phyloP scores from a whole-genome alignment of 2,888 invertebrate species.

The Drosophila picticornis region DNA sequence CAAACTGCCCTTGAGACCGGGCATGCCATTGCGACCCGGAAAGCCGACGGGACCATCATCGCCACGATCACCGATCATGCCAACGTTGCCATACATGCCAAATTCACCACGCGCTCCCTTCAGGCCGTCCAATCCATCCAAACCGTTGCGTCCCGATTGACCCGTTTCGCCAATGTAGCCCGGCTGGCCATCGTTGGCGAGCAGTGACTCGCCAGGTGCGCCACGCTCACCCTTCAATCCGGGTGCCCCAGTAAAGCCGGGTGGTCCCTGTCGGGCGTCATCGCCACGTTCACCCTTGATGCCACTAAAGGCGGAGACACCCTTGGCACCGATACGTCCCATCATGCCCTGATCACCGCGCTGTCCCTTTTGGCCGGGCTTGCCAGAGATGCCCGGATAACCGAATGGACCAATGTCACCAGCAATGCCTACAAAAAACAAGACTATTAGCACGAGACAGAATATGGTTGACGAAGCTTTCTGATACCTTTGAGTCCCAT shows the following conservation, averaged over 20 bases:
- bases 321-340: slow-evolving; percentile 84
- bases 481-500: slow-evolving; percentile 81
- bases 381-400: slow-evolving; percentile 72
- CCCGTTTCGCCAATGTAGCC: slow-evolving; percentile 89
- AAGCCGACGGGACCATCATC: slow-evolving; percentile 82
- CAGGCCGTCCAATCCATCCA: slow-evolving; percentile 86
- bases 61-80: slow-evolving; percentile 86
- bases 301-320: slow-evolving; percentile 88
- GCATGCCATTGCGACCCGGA: slow-evolving; percentile 85
- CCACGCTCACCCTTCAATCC: slow-evolving; percentile 87
- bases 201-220: slow-evolving; percentile 87
- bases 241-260: slow-evolving; percentile 80
- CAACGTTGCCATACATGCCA: slow-evolving; percentile 87
- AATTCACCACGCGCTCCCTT: slow-evolving; percentile 85
- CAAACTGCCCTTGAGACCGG: slow-evolving; percentile 85
- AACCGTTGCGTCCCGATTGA: slow-evolving; percentile 86
- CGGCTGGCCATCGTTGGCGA: slow-evolving; percentile 85
- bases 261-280: slow-evolving; percentile 85
- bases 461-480: fast-evolving
- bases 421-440: slow-evolving; percentile 56
- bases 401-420: slow-evolving; percentile 81
- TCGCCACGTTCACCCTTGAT: slow-evolving; percentile 88
- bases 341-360: slow-evolving; percentile 72
- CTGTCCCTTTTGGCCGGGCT: slow-evolving; percentile 80
- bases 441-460: neutral